A percentile compares a stretch with the other conserved stretches of the same genome.
Evolutionary conservation across 2,888 invertebrate species (phyloP).

Genomic region (Calameuta filiformis): DNA sequence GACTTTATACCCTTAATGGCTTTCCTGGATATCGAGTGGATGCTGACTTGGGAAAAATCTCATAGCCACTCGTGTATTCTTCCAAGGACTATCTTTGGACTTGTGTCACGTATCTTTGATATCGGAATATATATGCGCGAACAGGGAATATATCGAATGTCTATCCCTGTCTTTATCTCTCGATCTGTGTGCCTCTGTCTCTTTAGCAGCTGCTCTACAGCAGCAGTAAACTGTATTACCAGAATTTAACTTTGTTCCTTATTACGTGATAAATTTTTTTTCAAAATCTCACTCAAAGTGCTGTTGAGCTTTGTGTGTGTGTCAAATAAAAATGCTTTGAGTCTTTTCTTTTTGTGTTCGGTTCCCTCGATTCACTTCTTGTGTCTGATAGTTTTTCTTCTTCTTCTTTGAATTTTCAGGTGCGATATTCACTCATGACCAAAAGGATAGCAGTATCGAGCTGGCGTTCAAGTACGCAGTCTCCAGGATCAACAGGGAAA

Average conservation of each 20-base stretch:
- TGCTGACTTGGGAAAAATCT: background rate
- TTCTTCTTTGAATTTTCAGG: slow-evolving; percentile 68
- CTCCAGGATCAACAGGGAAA: slow-evolving; percentile 80
- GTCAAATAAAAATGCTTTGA: no score
- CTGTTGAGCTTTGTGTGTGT: no score
- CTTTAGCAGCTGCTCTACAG: no score
- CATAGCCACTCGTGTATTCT: background rate
- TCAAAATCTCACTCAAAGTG: no score
- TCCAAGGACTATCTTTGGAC: background rate
- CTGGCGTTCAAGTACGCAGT: slow-evolving; percentile 85
- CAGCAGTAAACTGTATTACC: no score
- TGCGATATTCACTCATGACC: slow-evolving; percentile 81
- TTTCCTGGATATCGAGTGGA: background rate
- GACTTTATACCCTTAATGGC: background rate
- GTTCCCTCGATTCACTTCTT: background rate
- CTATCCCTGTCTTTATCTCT: no score
- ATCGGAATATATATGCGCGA: background rate
- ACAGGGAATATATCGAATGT: no score
- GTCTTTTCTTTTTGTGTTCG: no score
- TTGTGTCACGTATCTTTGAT: background rate
- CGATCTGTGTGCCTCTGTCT: no score
- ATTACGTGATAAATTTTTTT: no score
- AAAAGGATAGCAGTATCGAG: slow-evolving; percentile 77
- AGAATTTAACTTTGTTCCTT: no score
- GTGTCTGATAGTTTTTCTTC: background rate